These are phyloP conservation scores for Sympetrum striolatum DNA, from an alignment of 2,888 invertebrate genomes.

Conservation along the genomic window DNA sequence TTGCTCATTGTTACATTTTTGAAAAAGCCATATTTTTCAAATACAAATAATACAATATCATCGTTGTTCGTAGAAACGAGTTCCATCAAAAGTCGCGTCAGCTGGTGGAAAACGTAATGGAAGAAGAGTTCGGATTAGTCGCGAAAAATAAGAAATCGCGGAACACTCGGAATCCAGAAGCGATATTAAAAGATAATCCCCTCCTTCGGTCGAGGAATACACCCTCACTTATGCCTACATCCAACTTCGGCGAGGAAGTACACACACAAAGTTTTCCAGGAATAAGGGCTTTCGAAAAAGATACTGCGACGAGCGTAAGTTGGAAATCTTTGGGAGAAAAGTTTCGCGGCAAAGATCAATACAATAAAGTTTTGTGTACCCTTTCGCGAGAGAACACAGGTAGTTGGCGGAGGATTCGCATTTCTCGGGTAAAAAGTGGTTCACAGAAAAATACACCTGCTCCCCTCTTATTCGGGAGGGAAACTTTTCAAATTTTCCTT, in stretches of 20 bases:
- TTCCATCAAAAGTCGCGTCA: neutral
- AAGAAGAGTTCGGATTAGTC: neutral
- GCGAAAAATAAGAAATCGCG: neutral
- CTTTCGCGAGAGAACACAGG: neutral
- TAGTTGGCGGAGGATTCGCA: neutral
- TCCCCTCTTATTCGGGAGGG: too few relatives aligned
- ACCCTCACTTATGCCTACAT: neutral
- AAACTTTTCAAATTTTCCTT: too few relatives aligned
- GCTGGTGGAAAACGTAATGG: neutral
- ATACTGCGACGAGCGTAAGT: constrained; percentile 36
- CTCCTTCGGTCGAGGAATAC: neutral
- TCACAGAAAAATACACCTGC: too few relatives aligned
- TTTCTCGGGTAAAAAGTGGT: neutral
- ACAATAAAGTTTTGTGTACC: constrained; percentile 24
- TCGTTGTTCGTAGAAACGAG: neutral
- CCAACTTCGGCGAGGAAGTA: constrained; percentile 7
- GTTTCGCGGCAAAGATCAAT: constrained; percentile 25
- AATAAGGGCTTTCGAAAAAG: constrained; percentile 17
- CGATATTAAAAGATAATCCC: constrained; percentile 4
- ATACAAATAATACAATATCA: neutral
- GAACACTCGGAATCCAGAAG: neutral
- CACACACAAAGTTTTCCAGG: constrained; percentile 17
- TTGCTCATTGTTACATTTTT: neutral
- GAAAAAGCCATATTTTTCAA: neutral
- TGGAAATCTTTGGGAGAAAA: constrained; percentile 21